These are phyloP conservation scores for Sitta europaea DNA, from an alignment of 2,113 vertebrate genomes.

Conservation along the genomic window DNA sequence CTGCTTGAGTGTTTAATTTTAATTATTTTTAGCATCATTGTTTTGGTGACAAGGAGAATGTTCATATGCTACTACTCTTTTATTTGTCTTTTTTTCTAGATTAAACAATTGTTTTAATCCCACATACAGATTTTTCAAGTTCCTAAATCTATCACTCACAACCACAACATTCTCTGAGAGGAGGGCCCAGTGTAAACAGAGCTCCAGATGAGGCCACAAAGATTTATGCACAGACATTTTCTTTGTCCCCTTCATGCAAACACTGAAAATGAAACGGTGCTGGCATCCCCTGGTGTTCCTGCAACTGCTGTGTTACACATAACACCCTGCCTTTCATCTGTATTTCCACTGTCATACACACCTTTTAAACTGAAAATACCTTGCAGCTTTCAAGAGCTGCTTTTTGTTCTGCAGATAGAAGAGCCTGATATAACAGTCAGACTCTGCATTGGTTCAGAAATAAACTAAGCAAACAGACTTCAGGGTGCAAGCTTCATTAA, in stretches of 20 bases:
- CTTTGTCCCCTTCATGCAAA: background rate
- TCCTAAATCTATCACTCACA: conserved; percentile 8
- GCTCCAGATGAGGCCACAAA: conserved; percentile 4
- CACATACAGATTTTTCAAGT: conserved; percentile 27
- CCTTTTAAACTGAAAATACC: background rate
- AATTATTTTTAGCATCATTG: background rate
- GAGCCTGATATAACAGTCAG: background rate
- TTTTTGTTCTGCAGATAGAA: background rate
- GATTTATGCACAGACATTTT: background rate
- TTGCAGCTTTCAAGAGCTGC: background rate
- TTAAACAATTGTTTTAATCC: conserved; percentile 18
- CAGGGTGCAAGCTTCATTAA: conserved; percentile 2
- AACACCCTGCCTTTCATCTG: background rate
- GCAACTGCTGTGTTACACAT: background rate
- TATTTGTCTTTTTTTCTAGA: background rate
- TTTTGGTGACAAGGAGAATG: background rate
- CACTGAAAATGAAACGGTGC: background rate
- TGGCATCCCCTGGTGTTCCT: background rate
- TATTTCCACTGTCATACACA: background rate
- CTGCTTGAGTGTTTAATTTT: background rate
- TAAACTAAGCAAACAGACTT: background rate
- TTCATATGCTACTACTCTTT: background rate
- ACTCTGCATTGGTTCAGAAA: background rate
- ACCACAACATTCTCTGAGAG: conserved; percentile 20
- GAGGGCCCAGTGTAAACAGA: background rate